Conservation (phyloP, 2,113 vertebrate species). For the Nymphicus hollandicus region DNA sequence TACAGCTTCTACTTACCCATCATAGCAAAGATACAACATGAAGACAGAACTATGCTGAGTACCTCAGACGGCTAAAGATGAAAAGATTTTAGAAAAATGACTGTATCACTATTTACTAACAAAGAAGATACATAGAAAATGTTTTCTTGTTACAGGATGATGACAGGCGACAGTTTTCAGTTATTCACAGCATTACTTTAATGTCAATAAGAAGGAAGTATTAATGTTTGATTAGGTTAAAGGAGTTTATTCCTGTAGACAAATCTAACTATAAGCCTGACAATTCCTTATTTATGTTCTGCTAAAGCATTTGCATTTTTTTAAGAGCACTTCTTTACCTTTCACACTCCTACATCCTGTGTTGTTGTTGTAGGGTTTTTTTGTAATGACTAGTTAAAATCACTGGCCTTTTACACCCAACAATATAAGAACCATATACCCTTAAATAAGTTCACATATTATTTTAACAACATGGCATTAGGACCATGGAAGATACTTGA, state of each 20-base stretch:
- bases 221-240: not conserved
- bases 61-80: accelerated
- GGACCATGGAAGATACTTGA: not conserved
- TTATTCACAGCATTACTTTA: not conserved
- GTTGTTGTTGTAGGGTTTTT: not conserved
- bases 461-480: not conserved
- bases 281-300: not conserved
- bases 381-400: not conserved
- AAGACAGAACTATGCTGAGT: not conserved
- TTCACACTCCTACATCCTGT: not conserved
- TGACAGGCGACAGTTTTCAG: not conserved
- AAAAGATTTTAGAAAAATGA: not conserved
- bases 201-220: not conserved
- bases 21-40: not conserved
- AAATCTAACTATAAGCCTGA: not conserved
- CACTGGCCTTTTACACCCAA: not conserved
- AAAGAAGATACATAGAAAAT: not conserved
- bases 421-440: not conserved
- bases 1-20: not conserved
- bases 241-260: not conserved
- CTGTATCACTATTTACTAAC: not conserved
- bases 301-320: not conserved
- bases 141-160: not conserved
- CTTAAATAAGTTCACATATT: not conserved
- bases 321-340: not conserved